These are phyloP conservation scores for Danionella cerebrum DNA, from an alignment of 2,113 vertebrate species.

Conservation along the genomic window DNA sequence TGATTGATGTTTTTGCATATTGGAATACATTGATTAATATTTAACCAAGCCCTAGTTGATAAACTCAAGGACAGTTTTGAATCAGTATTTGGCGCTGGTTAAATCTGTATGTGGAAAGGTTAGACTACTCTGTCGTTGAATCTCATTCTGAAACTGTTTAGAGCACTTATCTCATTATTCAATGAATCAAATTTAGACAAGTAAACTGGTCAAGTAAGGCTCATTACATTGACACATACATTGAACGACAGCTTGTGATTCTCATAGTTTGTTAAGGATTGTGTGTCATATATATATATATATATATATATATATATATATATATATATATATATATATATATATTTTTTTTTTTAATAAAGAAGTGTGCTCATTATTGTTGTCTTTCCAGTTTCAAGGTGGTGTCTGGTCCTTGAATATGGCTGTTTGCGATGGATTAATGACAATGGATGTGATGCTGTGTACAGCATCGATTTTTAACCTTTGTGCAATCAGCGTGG, in stretches of 20 bases:
- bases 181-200: conserved; percentile 22
- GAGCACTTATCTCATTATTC: conserved; percentile 32
- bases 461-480: conserved; percentile 94
- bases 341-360: no score
- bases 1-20: no score
- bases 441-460: conserved; percentile 93
- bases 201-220: conserved; percentile 25
- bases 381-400: conserved; percentile 77
- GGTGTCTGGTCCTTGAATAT: conserved; percentile 78
- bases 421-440: conserved; percentile 76
- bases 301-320: no score
- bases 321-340: no score
- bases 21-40: no score
- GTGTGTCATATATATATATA: no score
- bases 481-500: conserved; percentile 88
- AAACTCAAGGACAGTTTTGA: no score
- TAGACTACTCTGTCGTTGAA: not conserved
- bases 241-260: conserved; percentile 8
- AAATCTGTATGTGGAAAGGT: no score
- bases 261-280: no score
- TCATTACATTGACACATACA: not conserved
- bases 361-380: no score
- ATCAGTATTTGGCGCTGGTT: no score
- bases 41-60: no score
- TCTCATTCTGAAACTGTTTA: conserved; percentile 6